phyloP scores from a whole-genome alignment of 2,113 vertebrate species.

The Sigmodon hispidus region DNA sequence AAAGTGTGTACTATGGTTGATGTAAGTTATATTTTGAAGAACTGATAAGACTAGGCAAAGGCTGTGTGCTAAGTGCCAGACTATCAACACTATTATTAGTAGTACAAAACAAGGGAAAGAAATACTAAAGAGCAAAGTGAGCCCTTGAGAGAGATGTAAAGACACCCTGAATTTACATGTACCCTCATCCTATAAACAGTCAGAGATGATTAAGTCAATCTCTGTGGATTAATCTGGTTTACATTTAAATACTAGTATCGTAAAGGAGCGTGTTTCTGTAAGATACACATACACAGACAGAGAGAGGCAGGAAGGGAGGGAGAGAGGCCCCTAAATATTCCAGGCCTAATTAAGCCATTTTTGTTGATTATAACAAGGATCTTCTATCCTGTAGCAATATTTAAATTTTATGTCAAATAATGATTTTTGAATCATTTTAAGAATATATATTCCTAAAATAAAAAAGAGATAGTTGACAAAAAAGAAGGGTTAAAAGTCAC shows the following conservation, averaged over 20 bases:
- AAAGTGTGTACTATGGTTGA: not conserved
- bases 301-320: not conserved
- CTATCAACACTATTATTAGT: not conserved
- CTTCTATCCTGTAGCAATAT: not conserved
- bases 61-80: not conserved
- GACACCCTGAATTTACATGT: not conserved
- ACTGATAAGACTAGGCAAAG: not conserved
- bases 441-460: not conserved
- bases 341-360: not conserved
- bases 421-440: not conserved
- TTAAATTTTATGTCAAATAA: not conserved
- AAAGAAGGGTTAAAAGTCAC: not conserved
- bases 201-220: not conserved
- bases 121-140: not conserved
- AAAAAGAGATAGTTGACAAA: not conserved
- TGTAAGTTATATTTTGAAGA: not conserved
- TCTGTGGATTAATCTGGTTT: not conserved
- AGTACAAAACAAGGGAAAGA: not conserved
- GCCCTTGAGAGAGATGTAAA: not conserved
- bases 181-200: not conserved
- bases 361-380: not conserved
- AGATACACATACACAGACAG: not conserved
- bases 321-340: not conserved
- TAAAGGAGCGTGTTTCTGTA: not conserved
- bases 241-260: not conserved